Percentiles rank a stretch among this genome's conserved stretches.
Evolutionary conservation across 2,797 vertebrate genomes (phyloP).

Genomic region (Moxostoma hubbsi): DNA sequence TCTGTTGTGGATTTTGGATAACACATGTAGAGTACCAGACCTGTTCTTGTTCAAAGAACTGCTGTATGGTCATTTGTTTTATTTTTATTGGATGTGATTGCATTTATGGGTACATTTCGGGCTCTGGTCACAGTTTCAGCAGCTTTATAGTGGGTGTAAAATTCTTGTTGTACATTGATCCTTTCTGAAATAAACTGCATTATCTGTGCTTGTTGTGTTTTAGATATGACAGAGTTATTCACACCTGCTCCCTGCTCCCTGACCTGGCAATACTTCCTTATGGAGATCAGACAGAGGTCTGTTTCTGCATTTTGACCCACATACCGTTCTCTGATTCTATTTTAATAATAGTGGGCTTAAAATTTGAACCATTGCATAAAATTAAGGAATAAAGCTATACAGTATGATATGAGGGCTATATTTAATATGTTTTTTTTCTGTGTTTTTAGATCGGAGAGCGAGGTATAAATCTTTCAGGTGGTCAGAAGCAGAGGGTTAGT

Average conservation of each 20-base stretch:
- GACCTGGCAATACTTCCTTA: constrained; percentile 78
- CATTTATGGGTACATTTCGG: constrained; percentile 23
- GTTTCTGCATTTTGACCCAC: constrained; percentile 9
- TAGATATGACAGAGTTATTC: constrained; percentile 77
- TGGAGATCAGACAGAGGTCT: constrained; percentile 83
- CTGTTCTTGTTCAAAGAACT: background rate
- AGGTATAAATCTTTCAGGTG: constrained; percentile 82
- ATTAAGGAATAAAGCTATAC: background rate
- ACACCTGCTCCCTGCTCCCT: constrained; percentile 72
- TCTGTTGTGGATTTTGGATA: too few species aligned
- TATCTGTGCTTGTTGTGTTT: constrained; percentile 28
- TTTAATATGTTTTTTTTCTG: background rate
- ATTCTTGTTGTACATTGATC: constrained; percentile 16
- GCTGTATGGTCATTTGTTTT: background rate
- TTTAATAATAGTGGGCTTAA: background rate
- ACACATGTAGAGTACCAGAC: background rate
- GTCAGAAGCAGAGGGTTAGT: constrained; percentile 84
- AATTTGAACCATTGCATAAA: background rate
- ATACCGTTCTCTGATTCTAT: background rate
- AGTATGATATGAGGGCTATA: background rate
- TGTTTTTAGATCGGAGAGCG: constrained; percentile 78
- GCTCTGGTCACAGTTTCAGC: background rate
- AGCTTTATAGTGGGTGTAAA: constrained; percentile 15
- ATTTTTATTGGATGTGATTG: background rate
- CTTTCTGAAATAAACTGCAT: background rate